A percentile compares a stretch with the other conserved stretches of the same genome.
Evolutionary conservation across 2,888 invertebrate species (phyloP).

Genomic region (Cryptocephalus primarius): DNA sequence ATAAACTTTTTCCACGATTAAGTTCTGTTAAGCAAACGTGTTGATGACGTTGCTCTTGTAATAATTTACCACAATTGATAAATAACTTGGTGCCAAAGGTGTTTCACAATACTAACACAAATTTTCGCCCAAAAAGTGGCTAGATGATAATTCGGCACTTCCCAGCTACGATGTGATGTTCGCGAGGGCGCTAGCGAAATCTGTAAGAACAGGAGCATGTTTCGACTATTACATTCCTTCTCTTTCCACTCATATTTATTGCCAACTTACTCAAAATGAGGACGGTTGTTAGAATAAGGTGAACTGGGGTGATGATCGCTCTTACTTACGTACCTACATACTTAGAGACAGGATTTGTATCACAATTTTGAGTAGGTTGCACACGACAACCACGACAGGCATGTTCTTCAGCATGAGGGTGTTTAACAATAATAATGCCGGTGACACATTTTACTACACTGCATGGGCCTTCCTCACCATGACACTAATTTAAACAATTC

Average conservation of each 20-base stretch:
- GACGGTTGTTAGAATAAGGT: background rate
- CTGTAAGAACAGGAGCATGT: constrained; percentile 43
- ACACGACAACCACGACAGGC: constrained; percentile 4
- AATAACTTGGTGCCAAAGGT: constrained; percentile 7
- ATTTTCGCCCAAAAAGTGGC: constrained; percentile 39
- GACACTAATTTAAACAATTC: too few relatives aligned
- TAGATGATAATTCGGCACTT: constrained; percentile 64
- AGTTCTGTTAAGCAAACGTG: background rate
- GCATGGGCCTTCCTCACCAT: too few relatives aligned
- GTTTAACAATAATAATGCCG: background rate
- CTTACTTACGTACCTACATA: too few relatives aligned
- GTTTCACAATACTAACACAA: constrained; percentile 18
- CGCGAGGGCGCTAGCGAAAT: constrained; percentile 57
- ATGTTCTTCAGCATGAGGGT: constrained; percentile 8
- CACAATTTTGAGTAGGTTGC: constrained; percentile 5
- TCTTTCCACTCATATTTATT: constrained; percentile 1
- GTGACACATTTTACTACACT: too few relatives aligned
- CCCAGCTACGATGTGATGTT: constrained; percentile 56
- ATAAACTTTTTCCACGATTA: background rate
- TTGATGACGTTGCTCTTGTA: too few relatives aligned
- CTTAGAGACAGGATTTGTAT: background rate
- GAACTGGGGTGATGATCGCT: background rate
- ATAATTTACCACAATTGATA: too few relatives aligned
- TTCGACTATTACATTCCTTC: constrained; percentile 1
- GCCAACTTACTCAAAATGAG: constrained; percentile 6